Evolutionary conservation across 2,888 invertebrate species (phyloP).

Genomic region (Melieria omissa): DNA sequence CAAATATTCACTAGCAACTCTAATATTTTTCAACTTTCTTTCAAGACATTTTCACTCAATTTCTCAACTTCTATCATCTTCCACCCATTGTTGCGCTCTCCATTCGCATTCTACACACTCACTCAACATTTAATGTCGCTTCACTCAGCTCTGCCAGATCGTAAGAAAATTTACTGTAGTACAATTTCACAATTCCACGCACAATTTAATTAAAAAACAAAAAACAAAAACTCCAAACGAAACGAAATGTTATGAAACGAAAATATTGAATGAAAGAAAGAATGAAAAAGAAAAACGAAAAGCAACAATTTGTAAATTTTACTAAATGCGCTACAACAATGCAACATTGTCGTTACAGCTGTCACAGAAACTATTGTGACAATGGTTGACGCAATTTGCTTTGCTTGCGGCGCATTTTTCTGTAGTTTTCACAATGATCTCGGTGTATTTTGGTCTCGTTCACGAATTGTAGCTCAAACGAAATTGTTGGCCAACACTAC

Average conservation of each 20-base stretch:
- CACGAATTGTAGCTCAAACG: neutral
- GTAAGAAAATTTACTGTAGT: neutral
- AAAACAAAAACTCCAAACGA: constrained; percentile 14
- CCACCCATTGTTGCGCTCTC: neutral
- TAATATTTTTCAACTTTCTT: too few species aligned
- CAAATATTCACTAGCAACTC: too few species aligned
- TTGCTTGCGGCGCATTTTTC: constrained; percentile 51
- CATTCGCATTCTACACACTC: neutral
- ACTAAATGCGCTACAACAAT: constrained; percentile 47
- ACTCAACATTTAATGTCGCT: too few species aligned
- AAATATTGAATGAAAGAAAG: neutral
- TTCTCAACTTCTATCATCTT: neutral
- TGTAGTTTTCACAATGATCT: constrained; percentile 66
- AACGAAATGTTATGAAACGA: constrained; percentile 25
- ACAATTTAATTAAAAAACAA: neutral
- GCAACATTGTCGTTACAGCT: too few species aligned
- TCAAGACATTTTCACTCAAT: neutral
- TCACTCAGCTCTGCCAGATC: neutral
- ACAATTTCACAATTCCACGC: neutral
- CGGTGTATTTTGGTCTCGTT: constrained; percentile 50
- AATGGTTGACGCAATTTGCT: neutral
- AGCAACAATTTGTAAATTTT: constrained; percentile 57
- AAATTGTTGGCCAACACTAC: neutral
- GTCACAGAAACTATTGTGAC: too few species aligned
- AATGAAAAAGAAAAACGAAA: neutral